phyloP scores from a whole-genome alignment of 2,888 invertebrate genomes.

The Dasypolia templi region DNA sequence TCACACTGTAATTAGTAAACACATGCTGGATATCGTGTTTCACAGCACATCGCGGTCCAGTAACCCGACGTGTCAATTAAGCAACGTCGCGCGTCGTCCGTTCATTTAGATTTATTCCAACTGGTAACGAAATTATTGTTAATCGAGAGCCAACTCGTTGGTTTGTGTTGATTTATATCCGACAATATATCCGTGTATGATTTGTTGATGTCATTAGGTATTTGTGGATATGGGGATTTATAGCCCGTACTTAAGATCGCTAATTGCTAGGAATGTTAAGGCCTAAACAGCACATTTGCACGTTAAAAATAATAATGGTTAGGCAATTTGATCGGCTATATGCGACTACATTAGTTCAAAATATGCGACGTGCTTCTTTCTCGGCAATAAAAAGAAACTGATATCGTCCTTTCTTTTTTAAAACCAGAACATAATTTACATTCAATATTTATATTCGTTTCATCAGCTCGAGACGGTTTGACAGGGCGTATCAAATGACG shows the following conservation, averaged over 20 bases:
- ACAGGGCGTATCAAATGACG: constrained; percentile 50
- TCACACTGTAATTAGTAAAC: constrained; percentile 79
- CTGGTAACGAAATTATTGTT: constrained; percentile 83
- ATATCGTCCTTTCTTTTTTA: constrained; percentile 2
- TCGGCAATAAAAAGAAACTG: background rate
- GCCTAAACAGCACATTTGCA: background rate
- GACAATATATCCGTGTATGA: constrained; percentile 56
- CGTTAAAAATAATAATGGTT: background rate
- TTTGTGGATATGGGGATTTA: constrained; percentile 58
- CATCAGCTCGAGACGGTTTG: constrained; percentile 26
- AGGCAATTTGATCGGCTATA: too few species aligned
- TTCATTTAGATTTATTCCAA: constrained; percentile 85
- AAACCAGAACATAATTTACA: constrained; percentile 18
- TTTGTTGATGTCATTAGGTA: constrained; percentile 57
- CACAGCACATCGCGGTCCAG: constrained; percentile 78
- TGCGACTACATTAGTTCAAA: background rate
- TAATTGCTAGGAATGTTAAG: constrained; percentile 46
- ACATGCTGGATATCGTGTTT: constrained; percentile 79
- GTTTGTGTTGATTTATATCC: constrained; percentile 64
- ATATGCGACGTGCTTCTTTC: background rate
- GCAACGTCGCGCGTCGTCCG: constrained; percentile 71
- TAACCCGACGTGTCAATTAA: constrained; percentile 86
- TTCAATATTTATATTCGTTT: constrained; percentile 42
- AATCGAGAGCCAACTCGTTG: constrained; percentile 69
- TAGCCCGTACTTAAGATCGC: constrained; percentile 24